phyloP scores from a whole-genome alignment of 2,113 vertebrate species.

The Tenebrosternarchus preto region DNA sequence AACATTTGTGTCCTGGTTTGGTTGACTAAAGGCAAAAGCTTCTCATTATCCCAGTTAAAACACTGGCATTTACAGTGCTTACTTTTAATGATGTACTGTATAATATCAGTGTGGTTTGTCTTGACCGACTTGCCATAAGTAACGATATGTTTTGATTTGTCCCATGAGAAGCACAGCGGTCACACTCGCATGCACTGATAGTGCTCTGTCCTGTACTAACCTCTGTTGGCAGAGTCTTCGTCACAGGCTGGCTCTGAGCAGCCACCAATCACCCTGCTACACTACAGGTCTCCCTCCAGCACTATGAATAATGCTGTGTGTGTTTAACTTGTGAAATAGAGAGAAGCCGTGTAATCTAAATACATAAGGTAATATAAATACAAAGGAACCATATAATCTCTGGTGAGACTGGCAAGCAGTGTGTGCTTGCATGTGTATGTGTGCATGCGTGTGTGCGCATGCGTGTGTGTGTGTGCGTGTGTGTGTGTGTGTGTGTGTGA shows the following conservation, averaged over 20 bases:
- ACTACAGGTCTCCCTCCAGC: slow-evolving; percentile 51
- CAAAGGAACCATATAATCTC: slow-evolving; percentile 71
- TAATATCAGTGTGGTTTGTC: slow-evolving; percentile 18
- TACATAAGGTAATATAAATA: slow-evolving; percentile 79
- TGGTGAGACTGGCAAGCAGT: slow-evolving; percentile 49
- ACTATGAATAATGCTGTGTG: slow-evolving; percentile 68
- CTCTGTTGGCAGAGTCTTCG: slow-evolving; percentile 45
- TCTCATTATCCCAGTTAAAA: not conserved
- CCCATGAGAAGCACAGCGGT: slow-evolving; percentile 23
- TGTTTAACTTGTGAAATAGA: slow-evolving; percentile 76
- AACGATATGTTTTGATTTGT: slow-evolving; percentile 35
- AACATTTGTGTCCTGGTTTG: not conserved
- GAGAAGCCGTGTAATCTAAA: slow-evolving; percentile 79
- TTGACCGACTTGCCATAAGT: slow-evolving; percentile 22
- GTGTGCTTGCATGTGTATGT: not conserved
- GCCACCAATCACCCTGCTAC: slow-evolving; percentile 56
- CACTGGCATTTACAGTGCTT: slow-evolving; percentile 28
- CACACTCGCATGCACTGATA: slow-evolving; percentile 29
- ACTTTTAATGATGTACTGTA: slow-evolving; percentile 20
- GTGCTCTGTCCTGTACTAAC: slow-evolving; percentile 63
- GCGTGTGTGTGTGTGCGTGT: slow-evolving; percentile 47
- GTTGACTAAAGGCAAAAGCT: slow-evolving; percentile 3
- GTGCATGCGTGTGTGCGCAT: not conserved
- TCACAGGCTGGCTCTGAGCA: slow-evolving; percentile 50
- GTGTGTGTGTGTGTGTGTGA: slow-evolving; percentile 43